These are phyloP conservation scores for Lagria hirta DNA, from an alignment of 2,888 invertebrate species.

Conservation along the genomic window DNA sequence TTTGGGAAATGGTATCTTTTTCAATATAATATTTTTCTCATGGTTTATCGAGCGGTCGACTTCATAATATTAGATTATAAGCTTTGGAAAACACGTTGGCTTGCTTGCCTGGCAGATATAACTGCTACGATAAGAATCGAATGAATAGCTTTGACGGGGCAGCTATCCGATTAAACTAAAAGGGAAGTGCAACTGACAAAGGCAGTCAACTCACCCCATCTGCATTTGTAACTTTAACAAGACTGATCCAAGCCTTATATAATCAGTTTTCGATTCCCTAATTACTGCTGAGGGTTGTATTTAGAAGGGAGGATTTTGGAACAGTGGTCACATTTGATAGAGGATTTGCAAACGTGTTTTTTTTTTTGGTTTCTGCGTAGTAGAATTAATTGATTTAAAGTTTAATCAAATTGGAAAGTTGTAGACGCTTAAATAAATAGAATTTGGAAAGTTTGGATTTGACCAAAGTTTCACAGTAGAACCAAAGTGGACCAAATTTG, in stretches of 20 bases:
- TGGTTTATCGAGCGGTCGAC: conserved; percentile 23
- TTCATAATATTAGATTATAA: conserved; percentile 27
- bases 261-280: conserved; percentile 45
- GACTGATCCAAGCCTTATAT: conserved; percentile 36
- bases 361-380: too few relatives aligned
- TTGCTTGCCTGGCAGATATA: conserved; percentile 24
- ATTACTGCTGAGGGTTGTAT: conserved; percentile 33
- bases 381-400: too few relatives aligned
- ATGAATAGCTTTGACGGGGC: conserved; percentile 39
- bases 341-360: conserved; percentile 20
- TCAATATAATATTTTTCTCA: conserved; percentile 8
- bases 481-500: too few relatives aligned
- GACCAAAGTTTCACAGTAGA: too few relatives aligned
- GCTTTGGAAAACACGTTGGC: conserved; percentile 25
- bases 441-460: too few relatives aligned
- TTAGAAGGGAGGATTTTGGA: background rate
- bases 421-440: too few relatives aligned
- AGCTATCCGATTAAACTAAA: conserved; percentile 43
- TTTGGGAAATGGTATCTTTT: too few relatives aligned
- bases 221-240: conserved; percentile 43
- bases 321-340: conserved; percentile 6
- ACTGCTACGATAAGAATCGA: conserved; percentile 40
- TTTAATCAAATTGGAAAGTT: too few relatives aligned
- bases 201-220: conserved; percentile 41
- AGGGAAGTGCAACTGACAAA: conserved; percentile 44